Evolutionary conservation across 2,888 invertebrate genomes (phyloP).

Genomic region (Nomada goodeniana): DNA sequence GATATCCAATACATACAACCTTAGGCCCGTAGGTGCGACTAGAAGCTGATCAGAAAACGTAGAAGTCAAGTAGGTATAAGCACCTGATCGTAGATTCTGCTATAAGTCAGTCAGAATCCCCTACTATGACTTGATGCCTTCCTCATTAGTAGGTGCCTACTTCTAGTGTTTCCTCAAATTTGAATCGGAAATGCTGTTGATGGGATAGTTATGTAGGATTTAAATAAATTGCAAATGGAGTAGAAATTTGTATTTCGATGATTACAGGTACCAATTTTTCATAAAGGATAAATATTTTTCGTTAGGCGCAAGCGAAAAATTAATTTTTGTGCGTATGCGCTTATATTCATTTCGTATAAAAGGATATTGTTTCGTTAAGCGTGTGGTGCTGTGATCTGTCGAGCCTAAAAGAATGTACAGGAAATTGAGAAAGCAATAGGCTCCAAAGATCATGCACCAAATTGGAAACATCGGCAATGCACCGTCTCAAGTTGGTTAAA

Average conservation of each 20-base stretch:
- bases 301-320: background rate
- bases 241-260: constrained; percentile 30
- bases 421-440: background rate
- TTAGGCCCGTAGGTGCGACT: too few relatives aligned
- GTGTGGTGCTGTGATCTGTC: constrained; percentile 21
- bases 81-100: too few relatives aligned
- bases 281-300: constrained; percentile 4
- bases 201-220: background rate
- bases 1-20: too few relatives aligned
- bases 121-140: too few relatives aligned
- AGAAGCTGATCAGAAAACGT: too few relatives aligned
- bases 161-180: background rate
- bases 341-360: background rate
- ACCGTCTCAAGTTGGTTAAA: too few relatives aligned
- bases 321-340: background rate
- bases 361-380: background rate
- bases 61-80: too few relatives aligned
- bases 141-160: too few relatives aligned
- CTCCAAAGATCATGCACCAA: background rate
- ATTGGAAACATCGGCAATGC: background rate
- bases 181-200: too few relatives aligned
- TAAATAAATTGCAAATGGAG: constrained; percentile 12
- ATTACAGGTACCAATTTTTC: constrained; percentile 23
- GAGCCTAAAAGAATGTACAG: background rate
- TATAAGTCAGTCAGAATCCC: too few relatives aligned